A percentile compares a stretch with the other conserved stretches of the same genome.
Evolutionary conservation across 2,113 vertebrate genomes (phyloP).

Genomic region (Pipra filicauda): DNA sequence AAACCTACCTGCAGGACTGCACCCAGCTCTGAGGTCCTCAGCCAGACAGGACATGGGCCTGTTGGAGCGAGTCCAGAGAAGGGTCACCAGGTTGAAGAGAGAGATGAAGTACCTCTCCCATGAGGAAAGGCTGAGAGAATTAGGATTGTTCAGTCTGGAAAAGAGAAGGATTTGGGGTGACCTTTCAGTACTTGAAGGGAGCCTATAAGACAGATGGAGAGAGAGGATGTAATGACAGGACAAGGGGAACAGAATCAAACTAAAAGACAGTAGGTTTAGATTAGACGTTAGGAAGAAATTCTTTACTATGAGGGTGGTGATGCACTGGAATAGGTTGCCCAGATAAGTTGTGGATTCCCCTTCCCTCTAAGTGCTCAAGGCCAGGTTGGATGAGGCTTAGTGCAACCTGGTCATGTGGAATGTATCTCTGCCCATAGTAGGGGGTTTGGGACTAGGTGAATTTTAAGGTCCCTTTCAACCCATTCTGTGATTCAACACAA

Average conservation of each 20-base stretch:
- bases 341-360: not conserved
- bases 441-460: not conserved
- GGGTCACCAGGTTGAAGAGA: not conserved
- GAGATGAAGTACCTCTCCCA: not conserved
- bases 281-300: not conserved
- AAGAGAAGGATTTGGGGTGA: not conserved
- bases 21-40: not conserved
- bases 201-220: too few species aligned
- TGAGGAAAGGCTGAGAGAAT: not conserved
- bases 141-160: not conserved
- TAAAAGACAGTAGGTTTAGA: not conserved
- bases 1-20: fast-evolving
- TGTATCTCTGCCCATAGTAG: not conserved
- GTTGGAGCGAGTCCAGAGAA: not conserved
- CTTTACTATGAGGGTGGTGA: not conserved
- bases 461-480: not conserved
- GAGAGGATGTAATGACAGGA: not conserved
- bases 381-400: too few species aligned
- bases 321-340: not conserved
- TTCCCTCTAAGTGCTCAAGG: not conserved
- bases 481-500: not conserved
- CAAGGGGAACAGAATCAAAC: not conserved
- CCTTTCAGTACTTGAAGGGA: not conserved
- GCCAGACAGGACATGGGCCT: fast-evolving
- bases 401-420: not conserved